phyloP scores from a whole-genome alignment of 2,797 vertebrate species.

The Pagetopsis macropterus region DNA sequence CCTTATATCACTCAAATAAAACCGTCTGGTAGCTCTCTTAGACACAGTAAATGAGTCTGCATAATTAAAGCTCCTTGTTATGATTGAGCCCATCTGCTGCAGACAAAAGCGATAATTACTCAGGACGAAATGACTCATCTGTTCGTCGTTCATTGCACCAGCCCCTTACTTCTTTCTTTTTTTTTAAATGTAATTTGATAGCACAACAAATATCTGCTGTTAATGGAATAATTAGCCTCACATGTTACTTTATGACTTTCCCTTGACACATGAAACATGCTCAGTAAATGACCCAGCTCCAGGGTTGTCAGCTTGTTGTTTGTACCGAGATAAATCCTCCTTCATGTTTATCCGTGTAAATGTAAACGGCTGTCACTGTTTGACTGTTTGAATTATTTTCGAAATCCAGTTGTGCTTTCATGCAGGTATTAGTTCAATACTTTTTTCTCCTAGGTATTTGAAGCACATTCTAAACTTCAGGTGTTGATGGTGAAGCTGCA shows the following conservation, averaged over 20 bases:
- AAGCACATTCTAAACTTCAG: conserved; percentile 12
- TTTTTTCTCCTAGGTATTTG: background rate
- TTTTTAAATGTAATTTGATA: background rate
- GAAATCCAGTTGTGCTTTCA: background rate
- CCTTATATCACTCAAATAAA: background rate
- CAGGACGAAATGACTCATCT: conserved; percentile 6
- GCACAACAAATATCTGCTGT: background rate
- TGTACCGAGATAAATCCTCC: conserved; percentile 5
- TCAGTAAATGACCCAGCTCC: background rate
- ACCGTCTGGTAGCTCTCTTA: background rate
- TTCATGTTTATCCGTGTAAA: background rate
- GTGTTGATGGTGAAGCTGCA: conserved; percentile 13
- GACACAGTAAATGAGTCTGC: conserved; percentile 4
- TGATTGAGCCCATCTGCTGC: conserved; percentile 12
- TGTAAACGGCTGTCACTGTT: conserved; percentile 3
- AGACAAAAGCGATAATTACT: conserved; percentile 4
- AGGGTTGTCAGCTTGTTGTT: background rate
- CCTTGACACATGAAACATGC: too few relatives aligned
- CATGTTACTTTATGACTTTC: background rate
- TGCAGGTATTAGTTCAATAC: background rate
- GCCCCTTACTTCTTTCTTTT: background rate
- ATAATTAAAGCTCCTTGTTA: conserved; percentile 13
- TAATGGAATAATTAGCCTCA: background rate
- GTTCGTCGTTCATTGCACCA: background rate
- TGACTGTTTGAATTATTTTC: background rate